phyloP scores from a whole-genome alignment of 2,797 vertebrate species.

The Rhinella marina region DNA sequence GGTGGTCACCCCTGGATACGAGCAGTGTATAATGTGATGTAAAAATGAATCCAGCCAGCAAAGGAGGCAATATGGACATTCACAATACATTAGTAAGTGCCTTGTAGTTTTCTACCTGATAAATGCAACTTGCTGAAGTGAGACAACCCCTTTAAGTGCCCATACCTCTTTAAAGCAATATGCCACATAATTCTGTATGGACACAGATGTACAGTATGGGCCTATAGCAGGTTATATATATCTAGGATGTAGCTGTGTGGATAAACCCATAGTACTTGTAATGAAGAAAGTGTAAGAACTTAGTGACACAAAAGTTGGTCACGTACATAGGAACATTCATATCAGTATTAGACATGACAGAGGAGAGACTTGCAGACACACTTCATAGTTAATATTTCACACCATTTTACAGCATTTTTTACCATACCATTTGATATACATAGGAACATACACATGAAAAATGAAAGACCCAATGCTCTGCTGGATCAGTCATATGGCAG shows the following conservation, averaged over 20 bases:
- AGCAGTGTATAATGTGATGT: too few relatives aligned
- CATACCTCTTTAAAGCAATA: background rate
- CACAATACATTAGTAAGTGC: too few relatives aligned
- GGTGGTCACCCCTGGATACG: too few relatives aligned
- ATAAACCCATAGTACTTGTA: background rate
- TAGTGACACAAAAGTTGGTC: too few relatives aligned
- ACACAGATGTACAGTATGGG: background rate
- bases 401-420: background rate
- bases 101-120: too few relatives aligned
- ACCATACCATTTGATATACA: background rate
- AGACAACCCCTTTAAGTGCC: background rate
- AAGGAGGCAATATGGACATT: too few relatives aligned
- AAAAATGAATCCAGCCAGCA: too few relatives aligned
- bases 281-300: background rate
- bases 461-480: background rate
- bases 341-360: too few relatives aligned
- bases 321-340: too few relatives aligned
- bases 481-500: background rate
- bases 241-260: background rate
- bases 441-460: background rate
- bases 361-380: background rate
- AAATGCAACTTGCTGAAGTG: background rate
- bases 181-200: background rate
- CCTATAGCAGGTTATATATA: background rate
- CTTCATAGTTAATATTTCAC: too few relatives aligned